phyloP scores from a whole-genome alignment of 2,797 vertebrate species.

The Karalla daura region DNA sequence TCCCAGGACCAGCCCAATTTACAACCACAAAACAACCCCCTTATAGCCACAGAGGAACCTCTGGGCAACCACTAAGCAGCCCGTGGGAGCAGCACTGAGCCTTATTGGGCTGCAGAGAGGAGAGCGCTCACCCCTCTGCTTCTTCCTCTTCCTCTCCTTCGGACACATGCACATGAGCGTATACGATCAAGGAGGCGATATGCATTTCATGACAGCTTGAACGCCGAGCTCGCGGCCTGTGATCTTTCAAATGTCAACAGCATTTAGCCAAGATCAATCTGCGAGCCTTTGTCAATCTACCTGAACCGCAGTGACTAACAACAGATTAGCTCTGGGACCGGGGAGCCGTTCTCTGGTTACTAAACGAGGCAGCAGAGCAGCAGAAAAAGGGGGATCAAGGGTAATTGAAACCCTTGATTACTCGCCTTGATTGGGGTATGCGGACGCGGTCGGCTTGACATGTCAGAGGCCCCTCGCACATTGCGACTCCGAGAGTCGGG shows the following conservation, averaged over 20 bases:
- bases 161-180: constrained; percentile 2
- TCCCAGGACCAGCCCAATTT: constrained; percentile 78
- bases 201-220: constrained; percentile 19
- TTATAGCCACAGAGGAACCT: constrained; percentile 73
- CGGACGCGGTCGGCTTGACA: constrained; percentile 20
- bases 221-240: constrained; percentile 14
- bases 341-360: constrained; percentile 30
- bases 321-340: constrained; percentile 66
- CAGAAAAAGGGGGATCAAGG: neutral
- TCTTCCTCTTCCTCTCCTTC: neutral
- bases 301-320: constrained; percentile 41
- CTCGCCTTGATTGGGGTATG: constrained; percentile 28
- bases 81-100: constrained; percentile 58
- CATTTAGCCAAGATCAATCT: constrained; percentile 22
- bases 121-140: too few species aligned
- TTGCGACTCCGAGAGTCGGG: constrained; percentile 8
- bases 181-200: neutral
- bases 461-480: constrained; percentile 30
- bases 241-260: constrained; percentile 44
- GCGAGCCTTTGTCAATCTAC: constrained; percentile 31
- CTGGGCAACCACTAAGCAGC: constrained; percentile 67
- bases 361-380: constrained; percentile 11
- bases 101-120: constrained; percentile 36
- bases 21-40: constrained; percentile 80
- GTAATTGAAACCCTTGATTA: constrained; percentile 46